A percentile compares a stretch with the other conserved stretches of the same genome.
Evolutionary conservation across 2,888 invertebrate species (phyloP).

Genomic region (Calameuta idolon): DNA sequence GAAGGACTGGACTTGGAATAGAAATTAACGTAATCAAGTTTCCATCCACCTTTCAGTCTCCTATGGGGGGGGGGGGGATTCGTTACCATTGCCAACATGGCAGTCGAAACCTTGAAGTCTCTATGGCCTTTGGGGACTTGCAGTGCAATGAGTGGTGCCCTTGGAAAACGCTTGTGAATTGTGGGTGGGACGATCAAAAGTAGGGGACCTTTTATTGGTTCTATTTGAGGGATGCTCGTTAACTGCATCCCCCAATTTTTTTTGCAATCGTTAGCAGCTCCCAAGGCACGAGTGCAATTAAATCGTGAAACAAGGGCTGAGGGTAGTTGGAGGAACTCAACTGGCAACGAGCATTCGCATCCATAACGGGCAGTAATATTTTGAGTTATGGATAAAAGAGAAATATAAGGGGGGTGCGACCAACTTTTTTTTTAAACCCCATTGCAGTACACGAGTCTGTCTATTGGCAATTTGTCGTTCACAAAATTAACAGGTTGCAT

Average conservation of each 20-base stretch:
- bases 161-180: neutral
- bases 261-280: slow-evolving; percentile 16
- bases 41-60: slow-evolving; percentile 41
- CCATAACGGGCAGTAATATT: neutral
- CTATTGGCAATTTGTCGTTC: neutral
- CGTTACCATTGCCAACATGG: neutral
- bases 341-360: neutral
- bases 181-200: neutral
- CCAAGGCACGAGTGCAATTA: slow-evolving; percentile 46
- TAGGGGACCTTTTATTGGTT: neutral
- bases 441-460: neutral
- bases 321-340: slow-evolving; percentile 17
- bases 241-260: slow-evolving; percentile 6
- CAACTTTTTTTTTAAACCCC: neutral
- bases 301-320: slow-evolving; percentile 52
- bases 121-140: slow-evolving; percentile 44
- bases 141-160: slow-evolving; percentile 30
- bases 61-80: slow-evolving; percentile 24
- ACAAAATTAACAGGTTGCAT: neutral
- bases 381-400: neutral
- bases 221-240: neutral
- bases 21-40: slow-evolving; percentile 36
- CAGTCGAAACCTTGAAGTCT: neutral
- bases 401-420: neutral
- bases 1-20: neutral